These are phyloP conservation scores for Meteorus cinctellus DNA, from an alignment of 2,888 invertebrate species.

Conservation along the genomic window DNA sequence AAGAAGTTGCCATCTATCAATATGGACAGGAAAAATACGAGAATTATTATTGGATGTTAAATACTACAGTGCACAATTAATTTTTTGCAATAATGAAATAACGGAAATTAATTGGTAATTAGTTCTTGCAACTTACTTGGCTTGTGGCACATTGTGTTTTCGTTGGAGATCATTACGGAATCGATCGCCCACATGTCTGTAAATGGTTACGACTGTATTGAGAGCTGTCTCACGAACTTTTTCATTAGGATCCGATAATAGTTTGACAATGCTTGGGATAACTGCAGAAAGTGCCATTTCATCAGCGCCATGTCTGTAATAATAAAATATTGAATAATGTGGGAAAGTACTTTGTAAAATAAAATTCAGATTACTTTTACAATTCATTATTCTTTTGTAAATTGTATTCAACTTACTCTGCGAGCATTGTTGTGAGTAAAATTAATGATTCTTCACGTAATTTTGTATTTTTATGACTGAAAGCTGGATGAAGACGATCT, in stretches of 20 bases:
- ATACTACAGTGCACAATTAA: too few relatives aligned
- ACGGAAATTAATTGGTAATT: background rate
- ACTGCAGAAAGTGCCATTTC: slow-evolving; percentile 87
- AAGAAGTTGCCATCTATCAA: slow-evolving; percentile 76
- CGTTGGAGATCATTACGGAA: slow-evolving; percentile 87
- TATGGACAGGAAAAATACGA: slow-evolving; percentile 20
- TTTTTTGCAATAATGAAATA: too few relatives aligned
- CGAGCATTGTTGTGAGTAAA: slow-evolving; percentile 86
- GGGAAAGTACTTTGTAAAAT: background rate
- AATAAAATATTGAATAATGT: slow-evolving; percentile 11
- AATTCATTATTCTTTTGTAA: slow-evolving; percentile 38
- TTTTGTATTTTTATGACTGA: slow-evolving; percentile 94
- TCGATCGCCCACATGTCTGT: slow-evolving; percentile 94
- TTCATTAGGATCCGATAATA: slow-evolving; percentile 90
- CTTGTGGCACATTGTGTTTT: slow-evolving; percentile 85
- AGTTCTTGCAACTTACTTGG: slow-evolving; percentile 74
- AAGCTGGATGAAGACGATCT: slow-evolving; percentile 82
- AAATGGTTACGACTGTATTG: slow-evolving; percentile 90
- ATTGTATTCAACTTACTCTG: slow-evolving; percentile 79
- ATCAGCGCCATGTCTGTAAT: slow-evolving; percentile 86
- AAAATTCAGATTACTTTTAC: background rate
- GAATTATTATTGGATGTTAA: background rate
- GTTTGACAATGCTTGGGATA: slow-evolving; percentile 86
- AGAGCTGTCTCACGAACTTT: slow-evolving; percentile 92
- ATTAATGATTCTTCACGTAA: slow-evolving; percentile 91